phyloP scores from a whole-genome alignment of 2,888 invertebrate genomes.

The Epistrophe eligans region DNA sequence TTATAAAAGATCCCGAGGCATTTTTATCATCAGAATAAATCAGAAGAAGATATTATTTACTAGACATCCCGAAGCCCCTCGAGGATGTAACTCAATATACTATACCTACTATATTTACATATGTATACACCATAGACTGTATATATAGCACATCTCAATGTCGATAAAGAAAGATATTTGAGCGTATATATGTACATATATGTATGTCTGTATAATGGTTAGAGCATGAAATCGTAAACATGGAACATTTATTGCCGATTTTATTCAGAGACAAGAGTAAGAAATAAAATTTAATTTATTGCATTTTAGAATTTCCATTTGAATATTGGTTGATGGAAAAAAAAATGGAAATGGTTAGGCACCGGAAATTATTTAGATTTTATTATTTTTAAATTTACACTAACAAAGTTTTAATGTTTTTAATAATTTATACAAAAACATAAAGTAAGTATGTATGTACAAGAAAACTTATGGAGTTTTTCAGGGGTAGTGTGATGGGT shows the following conservation, averaged over 20 bases:
- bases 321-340: neutral
- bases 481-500: too few relatives aligned
- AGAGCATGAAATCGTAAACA: slow-evolving; percentile 71
- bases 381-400: neutral
- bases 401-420: neutral
- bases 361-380: slow-evolving; percentile 5
- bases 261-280: slow-evolving; percentile 41
- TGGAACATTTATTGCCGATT: slow-evolving; percentile 68
- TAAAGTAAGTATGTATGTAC: neutral
- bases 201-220: slow-evolving; percentile 63
- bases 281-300: slow-evolving; percentile 34
- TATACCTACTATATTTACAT: neutral
- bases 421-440: neutral
- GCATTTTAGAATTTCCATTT: slow-evolving; percentile 14
- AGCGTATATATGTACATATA: too few relatives aligned
- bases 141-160: slow-evolving; percentile 38
- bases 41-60: slow-evolving; percentile 61
- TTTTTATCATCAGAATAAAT: slow-evolving; percentile 68
- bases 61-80: slow-evolving; percentile 42
- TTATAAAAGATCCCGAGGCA: slow-evolving; percentile 37
- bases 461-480: neutral
- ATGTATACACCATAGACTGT: neutral
- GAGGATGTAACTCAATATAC: slow-evolving; percentile 66
- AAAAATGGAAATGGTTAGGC: neutral
- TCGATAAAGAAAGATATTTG: slow-evolving; percentile 67